Base-by-base conservation (phyloP, 2,888 invertebrate species). In the Syritta pipiens region DNA sequence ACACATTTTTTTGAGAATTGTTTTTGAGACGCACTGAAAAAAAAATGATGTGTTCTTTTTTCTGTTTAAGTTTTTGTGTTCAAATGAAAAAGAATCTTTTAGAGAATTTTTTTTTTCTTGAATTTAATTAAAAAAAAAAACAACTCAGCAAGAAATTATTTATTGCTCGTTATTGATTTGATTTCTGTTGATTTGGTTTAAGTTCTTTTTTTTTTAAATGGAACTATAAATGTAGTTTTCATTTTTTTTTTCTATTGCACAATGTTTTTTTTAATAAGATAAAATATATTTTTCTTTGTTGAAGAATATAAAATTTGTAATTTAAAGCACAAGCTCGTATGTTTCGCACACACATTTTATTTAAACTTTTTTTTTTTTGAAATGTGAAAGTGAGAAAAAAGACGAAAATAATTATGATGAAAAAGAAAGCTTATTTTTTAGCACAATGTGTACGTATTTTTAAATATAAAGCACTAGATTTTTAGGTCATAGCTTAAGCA, bases 251-350 rank as follows among this genome's bases (percentile, higher is more conserved):
- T 65, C 44, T 32, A 32, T 37, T 79, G 79, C 79, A 79, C 74
- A 72, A 53, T 69, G 2, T 60, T 69, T 49, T 48, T 28, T 65
- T 65, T 59, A 4, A 22, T 20, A 22, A 24, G 9, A 53, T 6
- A 30, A 2, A 19, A 30, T 35, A 44, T 60, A 0, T 26, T 37
- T 51, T 35, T 49, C 9, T 44, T 20, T 17, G 26, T 30, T n/a
- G 35, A 12, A 63, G 49, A 51, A 51, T 53, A 49, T 32, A 40
- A 7, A 49, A 26, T 68, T 57, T 65, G 10, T 79, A 74, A 62
- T 62, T 74, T 26, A 74, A 79, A 79, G 79, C 67, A 79, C 53
- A 74, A n/a, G 74, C 79, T 79, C 79, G 79, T 74, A 74, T 79
- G 74, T 79, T 79, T 79, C 65, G 79, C 79, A 74, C 79, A 79